Evolutionary conservation across 2,113 vertebrate species (phyloP).

Genomic region (Microcebus tavaratra): DNA sequence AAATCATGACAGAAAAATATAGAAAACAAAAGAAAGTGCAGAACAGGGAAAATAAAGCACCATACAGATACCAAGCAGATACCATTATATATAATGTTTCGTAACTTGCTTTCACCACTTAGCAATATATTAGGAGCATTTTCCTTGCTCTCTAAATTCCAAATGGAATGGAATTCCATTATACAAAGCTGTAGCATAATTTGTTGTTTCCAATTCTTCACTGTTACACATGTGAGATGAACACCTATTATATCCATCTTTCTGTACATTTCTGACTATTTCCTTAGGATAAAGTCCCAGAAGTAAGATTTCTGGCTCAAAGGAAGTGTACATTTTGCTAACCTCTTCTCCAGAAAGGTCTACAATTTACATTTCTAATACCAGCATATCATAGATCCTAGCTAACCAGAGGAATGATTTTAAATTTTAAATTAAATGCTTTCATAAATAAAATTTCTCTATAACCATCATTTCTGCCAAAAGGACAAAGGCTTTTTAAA

Average conservation of each 20-base stretch:
- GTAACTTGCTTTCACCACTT: neutral
- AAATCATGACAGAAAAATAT: neutral
- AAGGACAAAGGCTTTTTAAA: conserved; percentile 17
- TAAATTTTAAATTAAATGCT: conserved; percentile 55
- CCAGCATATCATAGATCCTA: neutral
- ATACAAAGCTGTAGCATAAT: neutral
- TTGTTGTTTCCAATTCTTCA: neutral
- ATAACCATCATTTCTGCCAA: conserved; percentile 29
- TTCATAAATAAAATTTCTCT: conserved; percentile 42
- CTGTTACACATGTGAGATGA: neutral
- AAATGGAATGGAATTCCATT: neutral
- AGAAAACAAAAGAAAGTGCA: neutral
- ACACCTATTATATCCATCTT: neutral
- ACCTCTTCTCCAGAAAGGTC: neutral
- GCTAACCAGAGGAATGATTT: neutral
- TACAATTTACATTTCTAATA: neutral
- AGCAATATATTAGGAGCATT: neutral
- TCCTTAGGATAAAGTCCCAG: neutral
- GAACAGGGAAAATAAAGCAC: neutral
- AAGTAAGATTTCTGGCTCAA: neutral
- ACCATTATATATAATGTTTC: neutral
- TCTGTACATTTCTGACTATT: neutral
- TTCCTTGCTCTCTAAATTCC: conserved; percentile 1
- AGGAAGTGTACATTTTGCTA: neutral
- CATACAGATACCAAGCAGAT: neutral